A percentile compares a stretch with the other conserved stretches of the same genome.
Evolutionary conservation across 2,113 vertebrate species (phyloP).

Genomic region (Amblyopsis rosae): DNA sequence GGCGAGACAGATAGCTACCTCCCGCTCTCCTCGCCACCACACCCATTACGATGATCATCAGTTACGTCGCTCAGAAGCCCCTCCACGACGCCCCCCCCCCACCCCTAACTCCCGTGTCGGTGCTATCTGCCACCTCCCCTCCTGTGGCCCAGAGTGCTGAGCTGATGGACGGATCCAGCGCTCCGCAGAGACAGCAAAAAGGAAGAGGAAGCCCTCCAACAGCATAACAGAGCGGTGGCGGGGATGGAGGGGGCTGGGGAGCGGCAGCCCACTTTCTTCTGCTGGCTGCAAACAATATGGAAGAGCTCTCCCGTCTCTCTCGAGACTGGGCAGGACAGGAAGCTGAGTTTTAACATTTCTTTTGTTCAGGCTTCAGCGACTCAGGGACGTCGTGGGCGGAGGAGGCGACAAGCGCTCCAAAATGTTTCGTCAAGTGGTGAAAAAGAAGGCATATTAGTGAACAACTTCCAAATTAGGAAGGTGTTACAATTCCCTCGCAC

Average conservation of each 20-base stretch:
- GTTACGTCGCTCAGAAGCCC: conserved; percentile 62
- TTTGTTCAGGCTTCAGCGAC: no score
- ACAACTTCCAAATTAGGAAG: no score
- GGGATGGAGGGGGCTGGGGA: conserved; percentile 4
- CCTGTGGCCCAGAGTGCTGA: conserved; percentile 7
- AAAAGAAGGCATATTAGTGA: not conserved
- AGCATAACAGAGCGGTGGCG: conserved; percentile 32
- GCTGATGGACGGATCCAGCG: conserved; percentile 46
- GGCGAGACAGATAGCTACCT: conserved; percentile 52
- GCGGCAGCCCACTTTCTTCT: conserved; percentile 18
- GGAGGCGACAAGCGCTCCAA: not conserved
- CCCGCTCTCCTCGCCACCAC: conserved; percentile 40
- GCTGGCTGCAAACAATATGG: conserved; percentile 19
- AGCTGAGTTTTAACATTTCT: not conserved
- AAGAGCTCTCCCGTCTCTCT: conserved; percentile 2
- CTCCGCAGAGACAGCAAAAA: conserved; percentile 42
- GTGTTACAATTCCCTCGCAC: no score
- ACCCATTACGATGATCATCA: conserved; percentile 69
- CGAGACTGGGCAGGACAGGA: not conserved
- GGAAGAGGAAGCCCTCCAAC: conserved; percentile 40
- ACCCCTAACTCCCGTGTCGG: not conserved
- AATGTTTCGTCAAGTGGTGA: not conserved
- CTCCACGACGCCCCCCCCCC: not conserved
- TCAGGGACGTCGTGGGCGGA: not conserved
- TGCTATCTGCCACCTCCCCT: conserved; percentile 11